A percentile compares a stretch with the other conserved stretches of the same genome.
These are phyloP conservation scores for Tetraodon nigroviridis DNA, from an alignment of 2,113 vertebrate species.

Conservation along the genomic window DNA sequence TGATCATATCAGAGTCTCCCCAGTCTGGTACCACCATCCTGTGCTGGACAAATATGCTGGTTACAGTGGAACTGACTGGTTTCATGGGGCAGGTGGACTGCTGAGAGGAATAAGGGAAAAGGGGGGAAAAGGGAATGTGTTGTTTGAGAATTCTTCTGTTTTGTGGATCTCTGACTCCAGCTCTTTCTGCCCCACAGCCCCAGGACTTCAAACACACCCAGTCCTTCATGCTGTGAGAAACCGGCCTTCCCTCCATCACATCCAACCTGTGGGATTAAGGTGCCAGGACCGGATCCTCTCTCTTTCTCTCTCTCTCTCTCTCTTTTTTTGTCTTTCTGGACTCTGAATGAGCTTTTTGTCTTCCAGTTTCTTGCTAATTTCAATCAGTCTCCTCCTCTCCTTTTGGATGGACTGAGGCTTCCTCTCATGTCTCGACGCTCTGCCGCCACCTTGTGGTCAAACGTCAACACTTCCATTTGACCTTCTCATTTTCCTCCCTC, in stretches of 20 bases:
- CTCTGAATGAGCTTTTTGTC: conserved; percentile 37
- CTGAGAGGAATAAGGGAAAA: too few species aligned
- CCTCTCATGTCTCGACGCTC: conserved; percentile 23
- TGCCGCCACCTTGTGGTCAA: conserved; percentile 59
- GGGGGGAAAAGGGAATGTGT: too few species aligned
- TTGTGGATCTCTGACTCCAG: not conserved
- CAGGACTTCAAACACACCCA: conserved; percentile 98
- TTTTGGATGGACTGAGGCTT: conserved; percentile 7
- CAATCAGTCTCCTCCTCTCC: conserved; percentile 9
- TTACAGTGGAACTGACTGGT: too few species aligned
- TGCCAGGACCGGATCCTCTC: conserved; percentile 53
- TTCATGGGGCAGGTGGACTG: too few species aligned
- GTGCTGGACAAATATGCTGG: too few species aligned
- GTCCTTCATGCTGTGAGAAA: conserved; percentile 92
- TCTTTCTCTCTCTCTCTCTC: not conserved
- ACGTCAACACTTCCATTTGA: conserved; percentile 1
- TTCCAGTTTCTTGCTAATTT: conserved; percentile 24
- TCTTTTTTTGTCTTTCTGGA: conserved; percentile 7
- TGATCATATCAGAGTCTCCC: too few species aligned
- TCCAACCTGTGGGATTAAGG: conserved; percentile 20
- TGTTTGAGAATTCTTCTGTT: not conserved
- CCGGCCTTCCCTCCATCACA: conserved; percentile 25
- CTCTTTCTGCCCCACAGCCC: conserved; percentile 32
- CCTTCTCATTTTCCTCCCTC: not conserved
- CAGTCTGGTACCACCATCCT: too few species aligned